Evolutionary conservation across 2,888 invertebrate genomes (phyloP).

Genomic region (Geophilus truncorum): DNA sequence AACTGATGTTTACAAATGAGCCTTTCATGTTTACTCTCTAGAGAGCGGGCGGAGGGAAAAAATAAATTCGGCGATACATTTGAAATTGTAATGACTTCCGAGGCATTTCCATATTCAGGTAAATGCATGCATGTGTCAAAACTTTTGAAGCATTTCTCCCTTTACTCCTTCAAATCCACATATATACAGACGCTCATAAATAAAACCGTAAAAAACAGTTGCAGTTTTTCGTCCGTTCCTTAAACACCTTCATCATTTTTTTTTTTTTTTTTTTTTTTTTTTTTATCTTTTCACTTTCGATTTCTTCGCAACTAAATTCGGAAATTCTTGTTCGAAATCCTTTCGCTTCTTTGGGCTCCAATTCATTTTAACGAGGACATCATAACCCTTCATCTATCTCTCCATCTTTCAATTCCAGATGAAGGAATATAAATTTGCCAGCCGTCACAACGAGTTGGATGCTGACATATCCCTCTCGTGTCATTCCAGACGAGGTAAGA

Average conservation of each 20-base stretch:
- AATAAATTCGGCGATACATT: not conserved
- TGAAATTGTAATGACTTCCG: not conserved
- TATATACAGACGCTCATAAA: too few species aligned
- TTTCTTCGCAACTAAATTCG: not conserved
- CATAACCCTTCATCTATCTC: constrained; percentile 5
- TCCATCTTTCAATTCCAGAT: constrained; percentile 8
- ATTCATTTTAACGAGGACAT: constrained; percentile 18
- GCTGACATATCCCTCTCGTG: constrained; percentile 23
- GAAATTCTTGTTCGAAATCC: not conserved
- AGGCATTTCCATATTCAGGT: not conserved
- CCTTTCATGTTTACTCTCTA: constrained; percentile 5
- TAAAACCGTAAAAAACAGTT: too few species aligned
- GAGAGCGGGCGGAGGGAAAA: not conserved
- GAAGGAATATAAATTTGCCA: constrained; percentile 23
- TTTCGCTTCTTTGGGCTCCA: not conserved
- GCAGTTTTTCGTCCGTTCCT: too few species aligned
- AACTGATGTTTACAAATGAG: constrained; percentile 21
- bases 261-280: too few species aligned
- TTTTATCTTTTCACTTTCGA: too few species aligned
- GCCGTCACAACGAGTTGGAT: constrained; percentile 18
- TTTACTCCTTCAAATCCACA: not conserved
- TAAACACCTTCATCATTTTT: too few species aligned
- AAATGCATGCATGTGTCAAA: not conserved
- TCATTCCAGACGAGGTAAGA: constrained; percentile 11
- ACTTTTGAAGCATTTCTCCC: not conserved